These are phyloP conservation scores for Psix sp. DNA, from an alignment of 1,140 invertebrate species.

Conservation along the genomic window DNA sequence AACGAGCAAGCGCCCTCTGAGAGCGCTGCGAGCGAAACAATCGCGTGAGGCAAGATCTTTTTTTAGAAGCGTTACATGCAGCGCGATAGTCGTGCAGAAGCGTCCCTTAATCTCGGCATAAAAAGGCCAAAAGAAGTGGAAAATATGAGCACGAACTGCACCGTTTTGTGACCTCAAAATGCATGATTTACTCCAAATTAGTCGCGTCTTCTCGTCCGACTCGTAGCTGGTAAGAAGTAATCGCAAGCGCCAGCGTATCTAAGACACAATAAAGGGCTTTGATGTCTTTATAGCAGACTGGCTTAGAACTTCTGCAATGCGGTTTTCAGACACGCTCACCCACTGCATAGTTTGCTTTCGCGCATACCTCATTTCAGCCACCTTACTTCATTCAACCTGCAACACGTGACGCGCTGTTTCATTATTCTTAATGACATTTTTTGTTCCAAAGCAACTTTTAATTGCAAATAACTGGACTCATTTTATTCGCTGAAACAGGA, in stretches of 20 bases:
- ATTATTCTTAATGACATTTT: constrained; percentile 23
- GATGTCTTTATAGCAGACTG: constrained; percentile 50
- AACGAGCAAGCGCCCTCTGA: too few species aligned
- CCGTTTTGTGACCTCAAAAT: neutral
- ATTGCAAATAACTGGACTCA: too few species aligned
- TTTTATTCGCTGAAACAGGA: too few species aligned
- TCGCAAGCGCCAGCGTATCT: constrained; percentile 28
- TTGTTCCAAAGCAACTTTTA: neutral
- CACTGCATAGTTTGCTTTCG: constrained; percentile 38
- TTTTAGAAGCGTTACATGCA: constrained; percentile 48
- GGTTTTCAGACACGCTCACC: constrained; percentile 42
- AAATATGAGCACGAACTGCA: neutral
- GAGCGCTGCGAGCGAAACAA: constrained; percentile 44
- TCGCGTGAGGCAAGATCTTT: constrained; percentile 56
- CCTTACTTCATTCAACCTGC: constrained; percentile 34
- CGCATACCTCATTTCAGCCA: constrained; percentile 42
- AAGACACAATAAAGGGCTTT: constrained; percentile 54
- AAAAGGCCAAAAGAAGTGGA: neutral
- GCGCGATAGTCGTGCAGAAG: constrained; percentile 12
- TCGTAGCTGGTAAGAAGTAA: constrained; percentile 14
- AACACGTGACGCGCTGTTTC: constrained; percentile 44
- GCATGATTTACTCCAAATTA: constrained; percentile 21
- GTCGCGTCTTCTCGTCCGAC: constrained; percentile 7
- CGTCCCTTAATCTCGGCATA: neutral
- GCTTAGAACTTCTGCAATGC: constrained; percentile 58